These are phyloP conservation scores for Odontamblyopus rebecca DNA, from an alignment of 2,797 vertebrate genomes.

Conservation along the genomic window DNA sequence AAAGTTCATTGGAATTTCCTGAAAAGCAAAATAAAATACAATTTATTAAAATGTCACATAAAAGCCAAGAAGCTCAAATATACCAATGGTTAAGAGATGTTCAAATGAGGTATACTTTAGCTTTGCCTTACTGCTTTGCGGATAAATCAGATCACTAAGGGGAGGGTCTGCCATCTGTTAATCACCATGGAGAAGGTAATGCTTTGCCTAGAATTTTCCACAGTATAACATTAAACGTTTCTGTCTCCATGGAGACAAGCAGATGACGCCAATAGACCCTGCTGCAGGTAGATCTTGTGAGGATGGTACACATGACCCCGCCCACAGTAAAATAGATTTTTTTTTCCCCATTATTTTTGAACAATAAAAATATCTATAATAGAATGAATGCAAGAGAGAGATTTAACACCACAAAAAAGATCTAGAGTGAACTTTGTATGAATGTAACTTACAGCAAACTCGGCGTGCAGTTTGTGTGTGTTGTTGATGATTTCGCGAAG, in stretches of 20 bases:
- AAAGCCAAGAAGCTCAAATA: not conserved
- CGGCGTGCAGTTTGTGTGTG: constrained; percentile 86
- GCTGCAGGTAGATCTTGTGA: too few species aligned
- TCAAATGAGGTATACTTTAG: too few species aligned
- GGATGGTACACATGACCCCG: too few species aligned
- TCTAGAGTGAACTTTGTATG: not conserved
- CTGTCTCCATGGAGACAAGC: too few species aligned
- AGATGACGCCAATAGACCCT: too few species aligned
- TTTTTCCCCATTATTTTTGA: too few species aligned
- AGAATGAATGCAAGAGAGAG: too few species aligned
- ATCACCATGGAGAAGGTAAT: not conserved
- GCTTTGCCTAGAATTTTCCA: not conserved
- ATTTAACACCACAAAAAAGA: not conserved
- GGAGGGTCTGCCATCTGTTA: not conserved
- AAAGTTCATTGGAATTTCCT: constrained; percentile 99
- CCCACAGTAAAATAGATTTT: too few species aligned
- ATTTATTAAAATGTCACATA: not conserved
- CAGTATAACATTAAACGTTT: too few species aligned
- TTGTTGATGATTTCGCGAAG: constrained; percentile 80
- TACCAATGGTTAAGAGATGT: too few species aligned
- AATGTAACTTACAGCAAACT: constrained; percentile 86
- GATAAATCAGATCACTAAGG: not conserved
- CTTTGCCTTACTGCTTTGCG: too few species aligned
- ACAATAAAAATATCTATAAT: too few species aligned
- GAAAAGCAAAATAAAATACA: constrained; percentile 41